phyloP scores from a whole-genome alignment of 2,113 vertebrate genomes.

The Platichthys flesus region DNA sequence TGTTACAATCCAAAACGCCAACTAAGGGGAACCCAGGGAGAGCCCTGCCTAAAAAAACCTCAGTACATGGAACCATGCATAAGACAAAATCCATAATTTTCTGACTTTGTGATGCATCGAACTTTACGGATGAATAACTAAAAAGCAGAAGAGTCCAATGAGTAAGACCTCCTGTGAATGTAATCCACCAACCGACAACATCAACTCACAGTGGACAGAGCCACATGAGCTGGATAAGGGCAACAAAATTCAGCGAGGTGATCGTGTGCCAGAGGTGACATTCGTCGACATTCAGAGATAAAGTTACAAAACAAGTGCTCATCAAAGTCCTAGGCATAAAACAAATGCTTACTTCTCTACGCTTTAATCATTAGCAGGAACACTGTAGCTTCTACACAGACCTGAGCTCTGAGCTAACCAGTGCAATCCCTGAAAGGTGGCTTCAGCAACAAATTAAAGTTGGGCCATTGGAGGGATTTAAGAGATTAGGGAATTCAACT shows the following conservation, averaged over 20 bases:
- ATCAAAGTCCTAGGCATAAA: neutral
- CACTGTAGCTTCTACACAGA: neutral
- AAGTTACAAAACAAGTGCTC: neutral
- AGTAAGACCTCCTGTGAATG: too few relatives aligned
- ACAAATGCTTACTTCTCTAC: neutral
- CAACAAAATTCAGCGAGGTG: too few relatives aligned
- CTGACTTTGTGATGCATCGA: too few relatives aligned
- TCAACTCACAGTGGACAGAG: neutral
- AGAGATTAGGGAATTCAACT: conserved; percentile 53
- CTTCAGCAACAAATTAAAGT: conserved; percentile 56
- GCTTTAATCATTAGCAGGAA: conserved; percentile 21
- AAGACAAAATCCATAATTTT: too few relatives aligned
- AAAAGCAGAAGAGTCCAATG: too few relatives aligned
- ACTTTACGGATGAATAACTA: too few relatives aligned
- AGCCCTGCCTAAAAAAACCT: neutral
- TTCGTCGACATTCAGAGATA: neutral
- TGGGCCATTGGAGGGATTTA: conserved; percentile 51
- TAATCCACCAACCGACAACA: neutral
- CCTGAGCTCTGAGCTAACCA: neutral
- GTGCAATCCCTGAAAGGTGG: conserved; percentile 30
- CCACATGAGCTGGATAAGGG: neutral
- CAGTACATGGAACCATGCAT: neutral
- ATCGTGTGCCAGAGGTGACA: too few relatives aligned
- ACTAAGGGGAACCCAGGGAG: neutral
- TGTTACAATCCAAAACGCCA: neutral